These are phyloP conservation scores for Hypselothyrea guttata DNA, from an alignment of 2,888 invertebrate genomes.

Conservation along the genomic window DNA sequence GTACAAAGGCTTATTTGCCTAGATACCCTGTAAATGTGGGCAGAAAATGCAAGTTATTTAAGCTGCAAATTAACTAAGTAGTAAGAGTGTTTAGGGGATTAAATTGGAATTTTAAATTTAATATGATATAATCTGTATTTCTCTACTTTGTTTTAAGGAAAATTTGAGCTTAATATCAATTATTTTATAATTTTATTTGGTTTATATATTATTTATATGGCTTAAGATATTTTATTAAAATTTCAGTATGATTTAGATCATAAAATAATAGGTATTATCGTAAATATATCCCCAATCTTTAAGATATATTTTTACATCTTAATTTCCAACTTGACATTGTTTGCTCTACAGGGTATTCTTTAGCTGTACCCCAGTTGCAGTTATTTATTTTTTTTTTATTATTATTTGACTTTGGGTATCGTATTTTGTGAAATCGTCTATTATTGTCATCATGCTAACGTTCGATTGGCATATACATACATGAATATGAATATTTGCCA, in stretches of 20 bases:
- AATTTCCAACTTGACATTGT: not conserved
- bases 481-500: constrained; percentile 29
- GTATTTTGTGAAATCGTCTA: constrained; percentile 76
- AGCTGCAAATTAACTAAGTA: not conserved
- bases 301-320: too few relatives aligned
- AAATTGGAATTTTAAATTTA: too few relatives aligned
- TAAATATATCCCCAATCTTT: too few relatives aligned
- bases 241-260: too few relatives aligned
- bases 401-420: constrained; percentile 29
- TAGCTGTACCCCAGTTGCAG: not conserved
- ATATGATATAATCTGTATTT: too few relatives aligned
- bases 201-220: too few relatives aligned
- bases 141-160: too few relatives aligned
- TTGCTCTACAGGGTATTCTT: constrained; percentile 21
- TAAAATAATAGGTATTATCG: too few relatives aligned
- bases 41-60: not conserved
- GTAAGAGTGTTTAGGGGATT: too few relatives aligned
- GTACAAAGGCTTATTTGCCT: constrained; percentile 12
- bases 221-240: too few relatives aligned
- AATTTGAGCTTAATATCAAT: too few relatives aligned
- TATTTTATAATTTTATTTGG: too few relatives aligned
- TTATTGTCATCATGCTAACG: constrained; percentile 76
- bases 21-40: constrained; percentile 20
- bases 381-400: constrained; percentile 1
- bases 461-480: constrained; percentile 56